These are phyloP conservation scores for Shargacucullia verbasci DNA, from an alignment of 2,888 invertebrate species.

Conservation along the genomic window DNA sequence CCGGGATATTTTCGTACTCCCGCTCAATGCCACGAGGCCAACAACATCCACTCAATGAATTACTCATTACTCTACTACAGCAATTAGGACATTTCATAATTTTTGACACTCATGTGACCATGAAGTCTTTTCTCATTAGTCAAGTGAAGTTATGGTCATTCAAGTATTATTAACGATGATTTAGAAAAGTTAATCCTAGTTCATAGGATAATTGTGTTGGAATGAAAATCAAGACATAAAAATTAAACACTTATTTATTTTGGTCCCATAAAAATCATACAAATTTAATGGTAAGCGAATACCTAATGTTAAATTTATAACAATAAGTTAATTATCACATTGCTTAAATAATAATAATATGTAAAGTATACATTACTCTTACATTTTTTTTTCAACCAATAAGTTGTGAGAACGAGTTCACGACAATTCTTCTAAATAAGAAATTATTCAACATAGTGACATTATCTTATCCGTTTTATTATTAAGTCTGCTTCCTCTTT, in stretches of 20 bases:
- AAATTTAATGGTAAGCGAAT: constrained; percentile 55
- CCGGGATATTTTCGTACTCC: constrained; percentile 58
- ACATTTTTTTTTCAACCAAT: constrained; percentile 46
- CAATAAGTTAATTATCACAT: constrained; percentile 59
- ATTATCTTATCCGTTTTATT: constrained; percentile 15
- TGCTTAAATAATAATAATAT: constrained; percentile 43
- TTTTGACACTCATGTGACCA: not conserved
- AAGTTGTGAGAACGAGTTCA: constrained; percentile 29
- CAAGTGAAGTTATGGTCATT: not conserved
- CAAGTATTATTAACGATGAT: too few species aligned
- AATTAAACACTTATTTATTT: constrained; percentile 70
- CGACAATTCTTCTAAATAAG: constrained; percentile 15
- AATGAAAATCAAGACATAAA: constrained; percentile 42
- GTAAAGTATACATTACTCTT: constrained; percentile 30
- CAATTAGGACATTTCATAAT: constrained; percentile 48
- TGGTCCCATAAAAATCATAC: constrained; percentile 74
- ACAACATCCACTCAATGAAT: constrained; percentile 80
- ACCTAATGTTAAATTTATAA: constrained; percentile 52
- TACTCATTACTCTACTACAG: constrained; percentile 71
- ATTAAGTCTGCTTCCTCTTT: constrained; percentile 5
- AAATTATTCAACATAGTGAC: constrained; percentile 4
- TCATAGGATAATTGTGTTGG: not conserved
- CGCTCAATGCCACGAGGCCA: constrained; percentile 86
- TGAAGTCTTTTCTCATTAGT: not conserved
- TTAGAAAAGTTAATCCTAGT: too few species aligned